Percentiles rank a stretch among this genome's conserved stretches.
Conservation (phyloP, 2,113 vertebrate species). For the Pyxicephalus adspersus region DNA sequence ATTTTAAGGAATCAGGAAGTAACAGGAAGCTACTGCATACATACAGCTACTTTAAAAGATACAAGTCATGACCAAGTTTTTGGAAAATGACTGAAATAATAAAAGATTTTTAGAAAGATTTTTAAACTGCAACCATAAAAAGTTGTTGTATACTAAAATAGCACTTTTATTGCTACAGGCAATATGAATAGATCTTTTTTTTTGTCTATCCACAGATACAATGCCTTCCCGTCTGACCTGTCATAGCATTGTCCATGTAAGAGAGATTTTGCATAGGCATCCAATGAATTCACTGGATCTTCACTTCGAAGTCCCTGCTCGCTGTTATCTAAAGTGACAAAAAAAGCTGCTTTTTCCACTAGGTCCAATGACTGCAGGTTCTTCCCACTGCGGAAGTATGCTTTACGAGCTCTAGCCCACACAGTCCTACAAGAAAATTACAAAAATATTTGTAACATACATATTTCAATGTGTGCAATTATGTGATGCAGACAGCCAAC, state of each 20-base stretch:
- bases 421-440: conserved; percentile 67
- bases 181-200: no score
- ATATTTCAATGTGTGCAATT: not conserved
- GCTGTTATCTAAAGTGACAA: conserved; percentile 80
- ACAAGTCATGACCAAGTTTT: no score
- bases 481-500: no score
- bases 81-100: no score
- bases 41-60: no score
- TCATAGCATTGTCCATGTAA: conserved; percentile 86
- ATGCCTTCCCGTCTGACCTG: conserved; percentile 71
- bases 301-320: conserved; percentile 78
- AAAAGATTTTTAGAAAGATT: no score
- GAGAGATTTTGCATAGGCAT: conserved; percentile 80
- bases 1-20: no score
- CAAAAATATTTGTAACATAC: not conserved
- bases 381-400: conserved; percentile 74
- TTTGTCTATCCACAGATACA: not conserved
- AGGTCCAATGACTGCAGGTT: conserved; percentile 78
- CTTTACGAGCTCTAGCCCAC: conserved; percentile 81
- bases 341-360: conserved; percentile 86
- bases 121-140: no score
- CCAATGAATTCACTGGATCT: conserved; percentile 75
- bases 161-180: no score
- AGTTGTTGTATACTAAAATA: no score
- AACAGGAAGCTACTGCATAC: no score